These are phyloP conservation scores for Tetraodon nigroviridis DNA, from an alignment of 2,113 vertebrate species.

Conservation along the genomic window DNA sequence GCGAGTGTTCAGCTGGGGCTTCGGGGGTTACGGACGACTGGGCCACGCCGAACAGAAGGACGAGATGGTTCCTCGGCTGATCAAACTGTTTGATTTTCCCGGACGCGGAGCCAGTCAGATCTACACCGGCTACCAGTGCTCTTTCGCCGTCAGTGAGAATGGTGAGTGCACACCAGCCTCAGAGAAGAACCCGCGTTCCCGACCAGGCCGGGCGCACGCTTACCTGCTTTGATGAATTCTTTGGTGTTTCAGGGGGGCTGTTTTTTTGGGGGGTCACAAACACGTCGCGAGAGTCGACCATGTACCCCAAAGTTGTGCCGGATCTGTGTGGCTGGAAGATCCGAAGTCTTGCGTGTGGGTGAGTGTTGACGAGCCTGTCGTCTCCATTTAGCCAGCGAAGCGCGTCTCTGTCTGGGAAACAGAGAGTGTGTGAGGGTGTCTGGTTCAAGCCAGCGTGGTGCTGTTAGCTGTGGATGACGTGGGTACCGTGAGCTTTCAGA, in stretches of 20 bases:
- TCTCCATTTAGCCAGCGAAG: neutral
- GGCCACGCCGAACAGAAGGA: conserved; percentile 94
- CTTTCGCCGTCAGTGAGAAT: conserved; percentile 90
- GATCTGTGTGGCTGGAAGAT: conserved; percentile 95
- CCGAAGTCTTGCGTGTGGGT: conserved; percentile 92
- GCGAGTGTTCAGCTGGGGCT: conserved; percentile 94
- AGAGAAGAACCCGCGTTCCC: too few relatives aligned
- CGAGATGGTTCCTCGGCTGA: conserved; percentile 92
- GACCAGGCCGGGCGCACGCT: too few relatives aligned
- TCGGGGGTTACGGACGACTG: conserved; percentile 89
- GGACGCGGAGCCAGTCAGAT: conserved; percentile 87
- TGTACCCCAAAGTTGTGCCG: conserved; percentile 96
- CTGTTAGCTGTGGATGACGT: too few relatives aligned
- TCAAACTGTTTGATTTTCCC: conserved; percentile 93
- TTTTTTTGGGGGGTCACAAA: conserved; percentile 98
- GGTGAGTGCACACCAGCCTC: conserved; percentile 64
- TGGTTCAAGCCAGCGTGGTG: too few relatives aligned
- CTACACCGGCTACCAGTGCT: conserved; percentile 88
- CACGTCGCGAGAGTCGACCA: conserved; percentile 93
- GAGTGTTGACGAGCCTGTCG: conserved; percentile 32
- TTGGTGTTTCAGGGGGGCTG: conserved; percentile 77
- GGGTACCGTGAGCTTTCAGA: too few relatives aligned
- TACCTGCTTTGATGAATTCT: neutral
- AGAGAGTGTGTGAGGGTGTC: too few relatives aligned
- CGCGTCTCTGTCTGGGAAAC: too few relatives aligned